phyloP scores from a whole-genome alignment of 2,888 invertebrate species.

The Ecliptopera silaceata region DNA sequence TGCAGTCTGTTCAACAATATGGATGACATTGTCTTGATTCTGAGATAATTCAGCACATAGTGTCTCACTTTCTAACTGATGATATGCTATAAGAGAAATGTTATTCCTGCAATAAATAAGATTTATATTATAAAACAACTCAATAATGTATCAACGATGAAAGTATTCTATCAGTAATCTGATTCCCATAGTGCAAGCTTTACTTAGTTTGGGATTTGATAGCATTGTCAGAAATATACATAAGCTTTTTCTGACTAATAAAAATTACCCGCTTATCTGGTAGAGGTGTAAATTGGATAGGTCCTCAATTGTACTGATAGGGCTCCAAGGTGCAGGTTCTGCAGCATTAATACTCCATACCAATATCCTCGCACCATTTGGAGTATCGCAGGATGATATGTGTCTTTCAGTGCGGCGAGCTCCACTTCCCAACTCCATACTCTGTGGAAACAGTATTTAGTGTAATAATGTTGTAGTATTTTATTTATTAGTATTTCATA shows the following conservation, averaged over 20 bases:
- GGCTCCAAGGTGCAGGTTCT: constrained; percentile 97
- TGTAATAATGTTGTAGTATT: not conserved
- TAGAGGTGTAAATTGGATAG: constrained; percentile 95
- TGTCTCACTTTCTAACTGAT: constrained; percentile 94
- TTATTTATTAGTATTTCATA: not conserved
- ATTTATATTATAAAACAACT: not conserved
- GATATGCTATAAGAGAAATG: constrained; percentile 89
- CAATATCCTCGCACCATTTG: constrained; percentile 75
- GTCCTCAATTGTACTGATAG: constrained; percentile 88
- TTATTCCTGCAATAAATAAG: constrained; percentile 79
- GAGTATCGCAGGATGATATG: constrained; percentile 68
- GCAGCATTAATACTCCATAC: constrained; percentile 94
- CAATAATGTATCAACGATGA: too few relatives aligned
- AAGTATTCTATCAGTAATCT: too few relatives aligned
- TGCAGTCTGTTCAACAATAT: constrained; percentile 92
- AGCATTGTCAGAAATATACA: not conserved
- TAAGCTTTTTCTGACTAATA: not conserved
- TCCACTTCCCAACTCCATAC: constrained; percentile 75
- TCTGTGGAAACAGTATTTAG: constrained; percentile 59
- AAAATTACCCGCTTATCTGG: constrained; percentile 84
- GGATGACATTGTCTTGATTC: constrained; percentile 86
- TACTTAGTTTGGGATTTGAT: too few relatives aligned
- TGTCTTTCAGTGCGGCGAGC: constrained; percentile 69
- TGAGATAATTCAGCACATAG: constrained; percentile 91
- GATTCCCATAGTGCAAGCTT: too few relatives aligned